phyloP scores from a whole-genome alignment of 23 tunicate genomes.

The Trididemnum clinides region DNA sequence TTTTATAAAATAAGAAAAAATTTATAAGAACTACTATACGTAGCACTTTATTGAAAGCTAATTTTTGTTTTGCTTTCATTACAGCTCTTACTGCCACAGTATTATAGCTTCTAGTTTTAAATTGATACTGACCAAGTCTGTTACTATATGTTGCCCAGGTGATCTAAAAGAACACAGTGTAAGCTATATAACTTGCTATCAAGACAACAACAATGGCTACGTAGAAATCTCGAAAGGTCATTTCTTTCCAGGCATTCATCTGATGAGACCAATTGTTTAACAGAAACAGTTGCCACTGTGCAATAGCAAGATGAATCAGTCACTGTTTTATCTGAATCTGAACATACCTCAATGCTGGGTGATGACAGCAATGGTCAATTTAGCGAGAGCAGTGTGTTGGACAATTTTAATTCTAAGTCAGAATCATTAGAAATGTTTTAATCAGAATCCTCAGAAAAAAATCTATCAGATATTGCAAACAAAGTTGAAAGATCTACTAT shows the following conservation, averaged over 20 bases:
- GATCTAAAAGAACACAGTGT: not conserved
- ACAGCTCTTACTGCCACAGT: no score
- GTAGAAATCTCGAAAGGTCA: not conserved
- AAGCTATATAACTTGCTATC: not conserved
- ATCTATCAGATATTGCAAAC: not conserved
- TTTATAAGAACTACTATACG: no score
- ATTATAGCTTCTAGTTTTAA: no score
- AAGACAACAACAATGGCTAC: not conserved
- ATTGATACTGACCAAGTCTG: not conserved
- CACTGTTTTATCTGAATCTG: not conserved
- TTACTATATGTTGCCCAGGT: not conserved
- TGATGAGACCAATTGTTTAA: not conserved
- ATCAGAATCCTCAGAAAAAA: not conserved
- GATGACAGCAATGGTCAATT: not conserved
- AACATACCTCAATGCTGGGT: not conserved
- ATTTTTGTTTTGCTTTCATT: no score
- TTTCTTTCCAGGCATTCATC: not conserved
- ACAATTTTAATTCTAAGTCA: not conserved
- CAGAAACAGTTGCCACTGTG: not conserved
- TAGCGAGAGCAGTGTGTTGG: not conserved
- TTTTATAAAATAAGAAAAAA: no score
- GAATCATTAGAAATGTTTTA: not conserved
- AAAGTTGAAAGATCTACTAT: not conserved
- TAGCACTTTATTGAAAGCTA: no score
- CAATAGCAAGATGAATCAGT: not conserved